Evolutionary conservation across 2,113 vertebrate species (phyloP), one percentile per base, ranked within the genome.

Genomic region (Tyto alba): DNA sequence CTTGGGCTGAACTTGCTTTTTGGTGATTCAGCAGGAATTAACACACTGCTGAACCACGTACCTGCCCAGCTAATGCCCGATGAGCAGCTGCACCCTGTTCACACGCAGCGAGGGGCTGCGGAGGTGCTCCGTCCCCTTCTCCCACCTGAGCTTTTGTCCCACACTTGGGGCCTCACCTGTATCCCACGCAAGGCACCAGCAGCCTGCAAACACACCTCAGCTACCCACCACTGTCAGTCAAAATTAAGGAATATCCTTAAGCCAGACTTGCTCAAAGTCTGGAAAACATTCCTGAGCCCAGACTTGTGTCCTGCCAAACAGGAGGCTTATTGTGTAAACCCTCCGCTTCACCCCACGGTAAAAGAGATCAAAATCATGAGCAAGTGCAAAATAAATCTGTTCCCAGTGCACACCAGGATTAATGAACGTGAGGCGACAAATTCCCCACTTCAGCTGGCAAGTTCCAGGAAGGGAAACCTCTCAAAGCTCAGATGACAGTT

Each of bases 41-140:
- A 86, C 41, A 6, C 17, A 9, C 25, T 5, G 2, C 0, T 9
- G 45, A 53, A 18, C 8, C 10, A 12, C 0, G 8, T 20, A 41
- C 20, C 48, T 45, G n/a, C 34, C 40, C 1, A 3, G 15, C 27
- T 29, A 50, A 21, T 19, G 20, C 18, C 63, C 34, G 26, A n/a
- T n/a, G n/a, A n/a, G n/a, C n/a, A n/a, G n/a, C n/a, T n/a, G n/a
- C n/a, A n/a, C n/a, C n/a, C n/a, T n/a, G n/a, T n/a, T n/a, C n/a
- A n/a, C n/a, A n/a, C n/a, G n/a, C n/a, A n/a, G n/a, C n/a, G n/a
- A n/a, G n/a, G n/a, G 11, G 17, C 66, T 41, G 43, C 66, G 11
- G 14, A 26, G 25, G 30, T 2, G 4, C 60, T n/a, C 41, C 1
- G 0, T 19, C 36, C 29, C 63, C 63, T 60, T 21, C 22, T 23